Evolutionary conservation across 1,140 invertebrate genomes (phyloP).

Genomic region (Nephotettix cincticeps): DNA sequence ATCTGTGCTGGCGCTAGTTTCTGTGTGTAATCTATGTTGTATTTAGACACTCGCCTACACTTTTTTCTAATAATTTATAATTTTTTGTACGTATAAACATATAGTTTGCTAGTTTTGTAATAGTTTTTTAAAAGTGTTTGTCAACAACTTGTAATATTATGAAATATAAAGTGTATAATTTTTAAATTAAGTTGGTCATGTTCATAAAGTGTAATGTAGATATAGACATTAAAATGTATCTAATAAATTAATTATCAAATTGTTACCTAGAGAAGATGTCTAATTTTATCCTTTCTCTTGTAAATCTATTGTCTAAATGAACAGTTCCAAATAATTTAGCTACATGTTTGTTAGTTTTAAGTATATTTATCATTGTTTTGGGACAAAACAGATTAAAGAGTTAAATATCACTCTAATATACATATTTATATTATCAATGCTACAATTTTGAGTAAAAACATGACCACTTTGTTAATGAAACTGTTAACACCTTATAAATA

Average conservation of each 20-base stretch:
- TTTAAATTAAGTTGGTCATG: conserved; percentile 27
- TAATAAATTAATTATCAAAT: conserved; percentile 27
- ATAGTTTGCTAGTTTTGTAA: conserved; percentile 41
- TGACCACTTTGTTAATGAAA: too few species aligned
- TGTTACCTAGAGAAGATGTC: conserved; percentile 20
- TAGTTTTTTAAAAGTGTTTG: conserved; percentile 37
- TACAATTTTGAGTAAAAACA: too few species aligned
- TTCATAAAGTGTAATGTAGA: conserved; percentile 27
- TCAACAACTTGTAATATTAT: conserved; percentile 17
- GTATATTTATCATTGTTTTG: too few species aligned
- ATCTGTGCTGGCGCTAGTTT: not conserved
- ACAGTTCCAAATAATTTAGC: too few species aligned
- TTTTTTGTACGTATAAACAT: conserved; percentile 37
- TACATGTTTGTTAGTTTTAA: too few species aligned
- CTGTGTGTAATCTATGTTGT: conserved; percentile 3
- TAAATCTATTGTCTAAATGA: too few species aligned
- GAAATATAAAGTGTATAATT: conserved; percentile 28
- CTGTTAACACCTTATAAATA: too few species aligned
- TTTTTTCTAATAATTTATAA: conserved; percentile 31
- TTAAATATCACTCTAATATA: too few species aligned
- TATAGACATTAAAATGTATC: conserved; percentile 22
- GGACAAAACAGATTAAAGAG: too few species aligned
- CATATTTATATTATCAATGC: too few species aligned
- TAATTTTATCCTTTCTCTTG: not conserved
- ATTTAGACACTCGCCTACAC: not conserved